Base-by-base conservation (phyloP, 1,140 invertebrate genomes). In the Triops cancriformis region DNA sequence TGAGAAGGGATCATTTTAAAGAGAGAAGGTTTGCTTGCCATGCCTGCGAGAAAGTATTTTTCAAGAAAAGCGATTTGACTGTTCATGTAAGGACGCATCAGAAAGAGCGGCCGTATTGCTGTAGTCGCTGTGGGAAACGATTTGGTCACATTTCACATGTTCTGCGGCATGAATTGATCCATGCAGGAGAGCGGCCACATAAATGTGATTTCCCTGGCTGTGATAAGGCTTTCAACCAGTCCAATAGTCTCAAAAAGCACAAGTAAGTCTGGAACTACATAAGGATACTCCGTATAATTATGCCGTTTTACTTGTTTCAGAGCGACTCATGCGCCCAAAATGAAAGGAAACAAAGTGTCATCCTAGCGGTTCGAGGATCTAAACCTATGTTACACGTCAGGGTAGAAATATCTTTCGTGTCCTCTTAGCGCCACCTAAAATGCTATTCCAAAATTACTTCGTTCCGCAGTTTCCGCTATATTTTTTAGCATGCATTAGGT, bases 101-200 rank as follows among this genome's bases (percentile, higher is more conserved):
- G n/a, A 85, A 87, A 11, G 87, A 88, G 79, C 83, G 86, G 77
- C 87, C 88, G 0, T 88, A 86, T 80, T 81, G 85, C 18, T 89
- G 88, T 80, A 83, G 81, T 9, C 81, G 83, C 4, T 89, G 88
- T 80, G 87, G 86, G 1, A 87, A 87, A 76, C 81, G 84, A 1
- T 89, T 89, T 76, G 82, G 81, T 26, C 82, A 86, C 72, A 82
- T 84, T 23, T 83, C 83, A 31, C 83, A 84, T 77, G 80, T 85
- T n/a, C 83, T 83, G 12, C 79, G 83, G 1, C 85, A 86, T 78
- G 83, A 85, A 77, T 76, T 84, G 27, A 84, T 84, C 43, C 85
- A 86, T 80, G 83, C 82, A 0, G 84, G 83, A 9, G 81, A 82
- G 73, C 80, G 81, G 76, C 84, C 84, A 23, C 81, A 83, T 75